Conservation (phyloP, 2,113 vertebrate genomes). For the Embiotoca jacksoni region DNA sequence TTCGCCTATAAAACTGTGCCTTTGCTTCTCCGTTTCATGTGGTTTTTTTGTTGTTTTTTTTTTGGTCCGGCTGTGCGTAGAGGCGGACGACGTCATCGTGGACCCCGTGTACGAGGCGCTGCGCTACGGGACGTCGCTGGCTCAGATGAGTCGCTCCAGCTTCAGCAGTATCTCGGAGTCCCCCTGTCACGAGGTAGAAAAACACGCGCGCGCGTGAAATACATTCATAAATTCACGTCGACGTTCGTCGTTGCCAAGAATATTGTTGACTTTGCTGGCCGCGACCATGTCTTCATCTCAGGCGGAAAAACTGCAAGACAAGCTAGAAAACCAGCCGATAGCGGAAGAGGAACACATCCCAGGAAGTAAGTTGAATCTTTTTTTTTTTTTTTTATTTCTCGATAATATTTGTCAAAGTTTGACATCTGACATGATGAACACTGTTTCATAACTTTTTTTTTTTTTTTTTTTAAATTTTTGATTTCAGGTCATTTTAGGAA, state of each 20-base stretch:
- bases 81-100: conserved; percentile 73
- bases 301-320: conserved; percentile 82
- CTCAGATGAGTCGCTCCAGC: conserved; percentile 89
- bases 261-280: conserved; percentile 3
- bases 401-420: not conserved
- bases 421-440: too few species aligned
- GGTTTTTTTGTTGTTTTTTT: too few species aligned
- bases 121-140: conserved; percentile 92
- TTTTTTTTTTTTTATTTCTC: not conserved
- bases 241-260: conserved; percentile 20
- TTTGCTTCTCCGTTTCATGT: conserved; percentile 28
- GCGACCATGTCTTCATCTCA: conserved; percentile 18
- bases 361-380: conserved; percentile 64
- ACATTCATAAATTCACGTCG: conserved; percentile 7
- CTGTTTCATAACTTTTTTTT: not conserved
- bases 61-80: conserved; percentile 49
- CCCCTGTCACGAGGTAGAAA: conserved; percentile 80
- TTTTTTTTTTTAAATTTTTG: too few species aligned
- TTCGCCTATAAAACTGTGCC: conserved; percentile 30
- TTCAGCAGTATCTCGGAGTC: conserved; percentile 91
- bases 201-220: conserved; percentile 17
- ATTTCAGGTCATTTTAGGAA: not conserved
- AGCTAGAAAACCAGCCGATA: conserved; percentile 83
- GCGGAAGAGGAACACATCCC: conserved; percentile 80
- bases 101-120: conserved; percentile 93